Evolutionary conservation across 2,797 vertebrate genomes (phyloP), one percentile per base, ranked within the genome.

Genomic region (Molothrus aeneus): DNA sequence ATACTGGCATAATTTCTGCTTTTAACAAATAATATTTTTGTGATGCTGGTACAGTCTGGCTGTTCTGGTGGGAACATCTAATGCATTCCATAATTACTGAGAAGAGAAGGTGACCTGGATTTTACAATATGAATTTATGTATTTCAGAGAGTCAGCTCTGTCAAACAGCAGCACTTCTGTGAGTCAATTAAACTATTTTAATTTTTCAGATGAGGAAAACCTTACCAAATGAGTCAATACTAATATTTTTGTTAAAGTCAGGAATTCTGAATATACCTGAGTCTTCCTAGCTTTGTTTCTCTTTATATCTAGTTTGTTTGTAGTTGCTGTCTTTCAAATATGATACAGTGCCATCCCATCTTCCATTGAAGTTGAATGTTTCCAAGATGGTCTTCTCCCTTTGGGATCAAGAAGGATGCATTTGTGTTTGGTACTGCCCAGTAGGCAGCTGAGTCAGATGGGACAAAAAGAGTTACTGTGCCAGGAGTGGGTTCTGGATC

Each of bases 281-380:
- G 42, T 38, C 50, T 74, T 80, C 31, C 54, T 78, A 45, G 36
- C 18, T 68, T 36, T 66, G 6, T 86, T 91, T 43, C 17, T 51
- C 7, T 4, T 73, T 86, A 42, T 14, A 22, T 59, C 28, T 26
- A 21, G 6, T 69, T 28, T 66, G 6, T 60, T 88, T 38, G 26
- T 72, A 19, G 63, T 69, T 85, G 18, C 51, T 77, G 7, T 66
- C n/a, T 56, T 71, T 71, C 63, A 34, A 1, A 29, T 38, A 26
- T 11, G 22, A 24, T 36, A 26, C 0, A 0, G 31, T n/a, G 20
- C 6, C 31, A 10, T 42, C 34, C 28, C 14, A 32, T 28, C 53
- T 50, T 72, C 43, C 1, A 0, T 15, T 80, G 66, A 66, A 79
- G 31, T 4, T 10, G 10, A 21, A 36, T 86, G 28, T 77, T 73